phyloP scores from a whole-genome alignment of 2,113 vertebrate genomes.

The Actinemys pallida region DNA sequence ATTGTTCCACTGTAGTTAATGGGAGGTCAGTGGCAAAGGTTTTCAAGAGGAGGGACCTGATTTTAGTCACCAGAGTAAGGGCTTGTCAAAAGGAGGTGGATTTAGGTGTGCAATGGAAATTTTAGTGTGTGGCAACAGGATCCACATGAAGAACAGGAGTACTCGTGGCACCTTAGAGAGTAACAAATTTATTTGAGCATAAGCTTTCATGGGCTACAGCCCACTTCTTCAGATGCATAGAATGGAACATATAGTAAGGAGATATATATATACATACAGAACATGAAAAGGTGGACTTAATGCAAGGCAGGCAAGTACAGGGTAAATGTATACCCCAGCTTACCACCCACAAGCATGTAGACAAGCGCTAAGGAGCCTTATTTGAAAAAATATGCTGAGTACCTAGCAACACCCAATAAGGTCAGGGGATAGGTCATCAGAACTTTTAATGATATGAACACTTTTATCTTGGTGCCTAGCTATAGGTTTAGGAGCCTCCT shows the following conservation, averaged over 20 bases:
- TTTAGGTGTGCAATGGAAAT: neutral
- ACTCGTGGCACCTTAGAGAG: too few relatives aligned
- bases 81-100: neutral
- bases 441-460: neutral
- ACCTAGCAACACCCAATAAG: neutral
- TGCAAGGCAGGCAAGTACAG: neutral
- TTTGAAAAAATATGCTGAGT: neutral
- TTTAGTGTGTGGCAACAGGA: neutral
- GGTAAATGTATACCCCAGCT: neutral
- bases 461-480: neutral
- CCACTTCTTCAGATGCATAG: too few relatives aligned
- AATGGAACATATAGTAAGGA: too few relatives aligned
- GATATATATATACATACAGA: too few relatives aligned
- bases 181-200: too few relatives aligned
- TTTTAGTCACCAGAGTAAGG: neutral
- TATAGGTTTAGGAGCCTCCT: neutral
- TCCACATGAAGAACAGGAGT: neutral
- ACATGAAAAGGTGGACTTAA: neutral
- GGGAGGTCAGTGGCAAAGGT: conserved; percentile 28
- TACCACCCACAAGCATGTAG: neutral
- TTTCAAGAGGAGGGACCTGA: conserved; percentile 41
- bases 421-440: neutral
- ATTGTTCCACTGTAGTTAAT: conserved; percentile 22
- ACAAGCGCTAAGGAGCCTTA: neutral
- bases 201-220: too few relatives aligned